Conservation (phyloP, 2,797 vertebrate genomes). For the Channa striata region DNA sequence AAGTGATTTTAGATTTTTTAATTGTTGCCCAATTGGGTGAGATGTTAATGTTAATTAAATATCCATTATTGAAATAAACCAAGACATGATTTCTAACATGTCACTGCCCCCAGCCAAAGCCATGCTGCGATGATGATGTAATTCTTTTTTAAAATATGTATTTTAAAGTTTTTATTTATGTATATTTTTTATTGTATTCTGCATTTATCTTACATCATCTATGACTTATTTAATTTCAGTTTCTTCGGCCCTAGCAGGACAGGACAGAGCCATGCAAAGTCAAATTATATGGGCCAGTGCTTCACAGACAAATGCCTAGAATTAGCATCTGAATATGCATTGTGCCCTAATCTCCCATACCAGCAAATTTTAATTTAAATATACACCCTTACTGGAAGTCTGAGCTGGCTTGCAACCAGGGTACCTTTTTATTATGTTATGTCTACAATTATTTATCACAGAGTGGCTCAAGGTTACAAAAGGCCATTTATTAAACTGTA, state of each 20-base stretch:
- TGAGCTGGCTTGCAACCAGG: slow-evolving; percentile 61
- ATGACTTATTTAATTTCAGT: slow-evolving; percentile 73
- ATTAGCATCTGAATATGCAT: slow-evolving; percentile 84
- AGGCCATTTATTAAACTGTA: slow-evolving; percentile 70
- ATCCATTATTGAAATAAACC: not conserved
- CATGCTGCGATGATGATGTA: not conserved
- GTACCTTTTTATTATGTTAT: slow-evolving; percentile 69
- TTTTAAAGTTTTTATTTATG: slow-evolving; percentile 1
- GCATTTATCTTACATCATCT: slow-evolving; percentile 49
- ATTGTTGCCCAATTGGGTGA: not conserved
- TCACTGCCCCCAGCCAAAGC: not conserved
- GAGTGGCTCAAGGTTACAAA: slow-evolving; percentile 72
- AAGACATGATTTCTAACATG: not conserved
- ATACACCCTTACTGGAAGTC: slow-evolving; percentile 60
- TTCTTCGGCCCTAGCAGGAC: slow-evolving; percentile 51
- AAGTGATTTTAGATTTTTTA: not conserved
- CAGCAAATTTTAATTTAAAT: slow-evolving; percentile 80
- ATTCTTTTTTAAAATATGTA: not conserved
- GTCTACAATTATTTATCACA: slow-evolving; percentile 61
- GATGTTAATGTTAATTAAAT: not conserved
- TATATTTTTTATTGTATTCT: not conserved
- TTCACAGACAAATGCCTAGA: slow-evolving; percentile 74
- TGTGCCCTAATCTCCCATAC: slow-evolving; percentile 75
- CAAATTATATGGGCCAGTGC: slow-evolving; percentile 79
- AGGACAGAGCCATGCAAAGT: slow-evolving; percentile 76